These are phyloP conservation scores for Perdix hodgsoniae DNA, from an alignment of 2,797 vertebrate species.

Conservation along the genomic window DNA sequence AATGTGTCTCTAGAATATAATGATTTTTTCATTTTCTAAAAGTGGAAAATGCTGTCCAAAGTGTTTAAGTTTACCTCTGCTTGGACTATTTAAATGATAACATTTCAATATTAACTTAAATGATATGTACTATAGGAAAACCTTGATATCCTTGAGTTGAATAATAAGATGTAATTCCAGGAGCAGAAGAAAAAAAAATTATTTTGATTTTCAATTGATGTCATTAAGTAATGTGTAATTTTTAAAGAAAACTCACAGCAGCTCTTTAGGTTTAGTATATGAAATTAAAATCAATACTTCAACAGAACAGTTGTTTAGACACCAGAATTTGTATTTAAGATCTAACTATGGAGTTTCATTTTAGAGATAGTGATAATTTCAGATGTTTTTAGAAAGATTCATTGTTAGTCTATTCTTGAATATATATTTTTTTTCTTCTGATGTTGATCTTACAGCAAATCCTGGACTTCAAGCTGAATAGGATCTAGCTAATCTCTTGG, in stretches of 20 bases:
- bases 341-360: neutral
- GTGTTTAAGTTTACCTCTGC: neutral
- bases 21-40: neutral
- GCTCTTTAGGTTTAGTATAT: neutral
- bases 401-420: neutral
- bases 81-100: neutral
- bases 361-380: neutral
- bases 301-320: neutral
- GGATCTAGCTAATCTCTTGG: neutral
- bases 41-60: neutral
- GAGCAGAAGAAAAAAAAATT: neutral
- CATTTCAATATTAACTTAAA: neutral
- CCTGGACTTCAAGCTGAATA: neutral
- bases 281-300: neutral
- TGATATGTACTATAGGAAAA: neutral
- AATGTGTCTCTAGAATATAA: neutral
- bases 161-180: neutral
- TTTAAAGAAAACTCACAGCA: neutral
- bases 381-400: neutral
- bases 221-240: neutral
- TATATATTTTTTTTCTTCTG: neutral
- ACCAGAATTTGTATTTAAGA: neutral
- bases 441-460: neutral
- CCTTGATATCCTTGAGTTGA: neutral
- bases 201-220: neutral